Conservation (phyloP, 2,113 vertebrate species). For the Cephalopholis sonnerati region DNA sequence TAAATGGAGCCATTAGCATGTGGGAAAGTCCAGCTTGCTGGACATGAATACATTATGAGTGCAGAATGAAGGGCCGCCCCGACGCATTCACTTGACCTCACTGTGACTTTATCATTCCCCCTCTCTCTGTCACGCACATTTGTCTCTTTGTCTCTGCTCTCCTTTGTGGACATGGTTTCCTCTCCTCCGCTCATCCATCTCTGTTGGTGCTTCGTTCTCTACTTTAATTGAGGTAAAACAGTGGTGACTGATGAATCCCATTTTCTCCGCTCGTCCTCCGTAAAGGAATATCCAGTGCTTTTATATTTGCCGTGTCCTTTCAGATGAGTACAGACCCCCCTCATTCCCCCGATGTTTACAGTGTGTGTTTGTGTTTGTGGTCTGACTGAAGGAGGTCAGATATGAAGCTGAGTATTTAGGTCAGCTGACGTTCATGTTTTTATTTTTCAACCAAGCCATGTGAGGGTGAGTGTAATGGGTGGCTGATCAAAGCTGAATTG, state of each 20-base stretch:
- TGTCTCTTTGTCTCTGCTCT: slow-evolving; percentile 20
- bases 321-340: too few relatives aligned
- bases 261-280: background rate
- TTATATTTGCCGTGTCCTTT: background rate
- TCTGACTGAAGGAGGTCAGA: slow-evolving; percentile 25
- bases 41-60: slow-evolving; percentile 29
- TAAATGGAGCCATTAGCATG: slow-evolving; percentile 9
- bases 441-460: background rate
- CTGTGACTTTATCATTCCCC: background rate
- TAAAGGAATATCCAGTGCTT: background rate
- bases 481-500: slow-evolving; percentile 51
- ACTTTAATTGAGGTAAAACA: background rate
- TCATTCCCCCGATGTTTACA: background rate
- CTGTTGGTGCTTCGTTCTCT: background rate
- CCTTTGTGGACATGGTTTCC: background rate
- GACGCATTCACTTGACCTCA: slow-evolving; percentile 45
- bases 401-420: slow-evolving; percentile 26
- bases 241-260: background rate
- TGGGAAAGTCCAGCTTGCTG: slow-evolving; percentile 19
- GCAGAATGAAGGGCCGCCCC: background rate
- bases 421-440: slow-evolving; percentile 8
- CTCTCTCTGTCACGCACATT: slow-evolving; percentile 22
- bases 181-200: background rate
- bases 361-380: slow-evolving; percentile 11
- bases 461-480: background rate